Evolutionary conservation across 2,797 vertebrate genomes (phyloP), one percentile per base, ranked within the genome.

Genomic region (Furcifer pardalis): DNA sequence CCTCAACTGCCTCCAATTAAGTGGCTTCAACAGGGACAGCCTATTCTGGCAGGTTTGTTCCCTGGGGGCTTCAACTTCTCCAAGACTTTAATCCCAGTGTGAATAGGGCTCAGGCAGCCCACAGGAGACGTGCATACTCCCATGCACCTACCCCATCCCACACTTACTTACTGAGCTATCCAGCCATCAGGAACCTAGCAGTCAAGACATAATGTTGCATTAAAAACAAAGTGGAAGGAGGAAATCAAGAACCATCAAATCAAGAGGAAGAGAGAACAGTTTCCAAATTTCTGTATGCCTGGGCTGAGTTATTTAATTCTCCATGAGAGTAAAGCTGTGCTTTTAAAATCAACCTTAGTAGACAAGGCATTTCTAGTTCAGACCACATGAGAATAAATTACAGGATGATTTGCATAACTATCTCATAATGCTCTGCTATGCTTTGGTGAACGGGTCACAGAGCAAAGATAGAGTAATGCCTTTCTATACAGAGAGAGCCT

Each of bases 311-410:
- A 79, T 69, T 91, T 82, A 82, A 75, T 68, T 44, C n/a, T 90
- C 85, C 69, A 40, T 19, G 44, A 89, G 74, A 85, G 60, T 74
- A 84, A 1, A 17, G 44, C 85, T 68, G 73, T 60, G 78, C 65
- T 82, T 84, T 23, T 10, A 81, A 76, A 82, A 77, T 56, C 77
- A 2, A 0, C 83, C 8, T 86, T 30, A 86, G 77, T 46, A 87
- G 63, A 87, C 21, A 56, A 93, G 83, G 56, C 74, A 81, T 84
- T 92, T 92, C 83, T 78, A 82, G 60, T 72, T 78, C 85, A 88
- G 5, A 78, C 52, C 62, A 81, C 44, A 75, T 0, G 5, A 84
- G 85, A 87, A 78, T 15, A 72, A 66, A 82, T 89, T 79, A 86
- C 81, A 84, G 44, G 15, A 5, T 56, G 81, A 68, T 62, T 52